Evolutionary conservation across 1,140 invertebrate genomes (phyloP).

Genomic region (Orchestia grillus): DNA sequence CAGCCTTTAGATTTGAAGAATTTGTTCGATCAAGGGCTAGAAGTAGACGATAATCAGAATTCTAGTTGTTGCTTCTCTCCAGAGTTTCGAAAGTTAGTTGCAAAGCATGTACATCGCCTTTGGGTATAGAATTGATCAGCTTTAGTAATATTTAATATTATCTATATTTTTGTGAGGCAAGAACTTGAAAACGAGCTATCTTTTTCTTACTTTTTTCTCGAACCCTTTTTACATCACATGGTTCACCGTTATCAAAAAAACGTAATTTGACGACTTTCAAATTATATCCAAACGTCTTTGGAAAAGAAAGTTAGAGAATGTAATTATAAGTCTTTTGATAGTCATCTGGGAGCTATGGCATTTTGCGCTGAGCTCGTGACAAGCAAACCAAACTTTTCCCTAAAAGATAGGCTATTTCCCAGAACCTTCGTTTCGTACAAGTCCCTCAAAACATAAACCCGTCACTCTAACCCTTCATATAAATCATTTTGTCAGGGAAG

Average conservation of each 20-base stretch:
- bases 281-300: background rate
- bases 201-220: too few species aligned
- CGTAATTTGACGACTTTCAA: background rate
- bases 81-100: too few species aligned
- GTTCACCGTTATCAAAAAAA: background rate
- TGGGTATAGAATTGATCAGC: too few species aligned
- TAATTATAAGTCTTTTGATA: background rate
- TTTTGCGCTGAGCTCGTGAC: background rate
- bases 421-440: background rate
- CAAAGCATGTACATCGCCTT: too few species aligned
- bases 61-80: too few species aligned
- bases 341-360: background rate
- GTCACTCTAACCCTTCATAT: background rate
- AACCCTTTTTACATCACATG: background rate
- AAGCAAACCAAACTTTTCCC: background rate
- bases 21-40: too few species aligned
- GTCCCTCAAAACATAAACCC: background rate
- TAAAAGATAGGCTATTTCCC: background rate
- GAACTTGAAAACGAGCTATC: too few species aligned
- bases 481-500: background rate
- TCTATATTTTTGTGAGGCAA: too few species aligned
- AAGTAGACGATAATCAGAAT: too few species aligned
- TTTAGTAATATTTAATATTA: too few species aligned
- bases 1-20: too few species aligned
- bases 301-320: background rate